These are phyloP conservation scores for Halichoeres trimaculatus DNA, from an alignment of 2,113 vertebrate genomes.

Conservation along the genomic window DNA sequence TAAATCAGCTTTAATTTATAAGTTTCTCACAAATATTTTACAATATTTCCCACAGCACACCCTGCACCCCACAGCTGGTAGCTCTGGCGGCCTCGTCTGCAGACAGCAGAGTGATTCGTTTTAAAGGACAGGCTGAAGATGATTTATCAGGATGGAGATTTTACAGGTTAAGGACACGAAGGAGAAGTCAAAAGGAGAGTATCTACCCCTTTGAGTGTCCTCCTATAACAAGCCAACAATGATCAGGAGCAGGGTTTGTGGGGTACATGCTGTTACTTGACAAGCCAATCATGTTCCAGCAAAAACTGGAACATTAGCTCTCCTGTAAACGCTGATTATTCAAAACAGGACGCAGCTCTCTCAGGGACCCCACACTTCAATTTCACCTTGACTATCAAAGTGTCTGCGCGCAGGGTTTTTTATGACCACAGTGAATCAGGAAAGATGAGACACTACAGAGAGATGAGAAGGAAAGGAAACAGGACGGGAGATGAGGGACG, in stretches of 20 bases:
- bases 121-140: constrained; percentile 7
- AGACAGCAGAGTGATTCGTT: constrained; percentile 8
- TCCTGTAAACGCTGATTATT: constrained; percentile 73
- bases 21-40: constrained; percentile 13
- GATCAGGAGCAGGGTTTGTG: background rate
- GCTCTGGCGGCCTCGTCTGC: background rate
- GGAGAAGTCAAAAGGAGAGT: too few relatives aligned
- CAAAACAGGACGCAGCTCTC: constrained; percentile 57
- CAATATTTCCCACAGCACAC: constrained; percentile 14
- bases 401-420: constrained; percentile 55
- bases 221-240: constrained; percentile 36
- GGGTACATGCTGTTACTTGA: constrained; percentile 30
- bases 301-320: constrained; percentile 60
- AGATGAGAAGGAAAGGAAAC: constrained; percentile 6
- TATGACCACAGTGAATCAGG: constrained; percentile 52
- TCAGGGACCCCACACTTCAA: constrained; percentile 43
- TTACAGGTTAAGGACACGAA: constrained; percentile 18
- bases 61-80: background rate
- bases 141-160: constrained; percentile 14
- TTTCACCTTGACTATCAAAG: constrained; percentile 75
- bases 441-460: constrained; percentile 41
- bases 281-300: constrained; percentile 64
- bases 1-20: constrained; percentile 11
- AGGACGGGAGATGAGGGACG: constrained; percentile 10
- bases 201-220: constrained; percentile 24